Evolutionary conservation across 2,888 invertebrate species (phyloP).

Genomic region (Hedya salicella): DNA sequence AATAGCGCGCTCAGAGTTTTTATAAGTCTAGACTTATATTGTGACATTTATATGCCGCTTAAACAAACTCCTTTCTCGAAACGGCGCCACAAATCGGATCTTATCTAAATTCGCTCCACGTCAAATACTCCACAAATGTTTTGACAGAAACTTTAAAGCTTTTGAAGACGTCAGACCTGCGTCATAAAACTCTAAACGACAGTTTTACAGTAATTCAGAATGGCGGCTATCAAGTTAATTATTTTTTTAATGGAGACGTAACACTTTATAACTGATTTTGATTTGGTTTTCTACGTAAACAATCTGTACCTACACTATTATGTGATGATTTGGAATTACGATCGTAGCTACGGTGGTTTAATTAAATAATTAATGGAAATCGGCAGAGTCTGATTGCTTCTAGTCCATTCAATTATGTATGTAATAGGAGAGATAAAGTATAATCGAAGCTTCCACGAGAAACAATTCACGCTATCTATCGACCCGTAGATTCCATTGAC

Average conservation of each 20-base stretch:
- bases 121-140: background rate
- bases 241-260: slow-evolving; percentile 39
- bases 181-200: slow-evolving; percentile 38
- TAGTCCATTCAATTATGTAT: slow-evolving; percentile 1
- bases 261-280: slow-evolving; percentile 26
- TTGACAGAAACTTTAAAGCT: slow-evolving; percentile 11
- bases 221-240: slow-evolving; percentile 35
- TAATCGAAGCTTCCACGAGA: slow-evolving; percentile 29
- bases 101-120: background rate
- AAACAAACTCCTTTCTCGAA: background rate
- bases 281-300: slow-evolving; percentile 27
- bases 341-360: background rate
- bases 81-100: background rate
- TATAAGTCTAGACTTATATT: background rate
- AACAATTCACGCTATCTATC: slow-evolving; percentile 29
- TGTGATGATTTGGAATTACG: background rate
- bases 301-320: slow-evolving; percentile 25
- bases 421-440: slow-evolving; percentile 20
- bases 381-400: slow-evolving; percentile 3
- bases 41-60: background rate
- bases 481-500: slow-evolving; percentile 27
- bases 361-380: no score
- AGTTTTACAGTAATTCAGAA: slow-evolving; percentile 34
- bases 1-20: slow-evolving; percentile 2
- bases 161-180: slow-evolving; percentile 18